Percentiles rank a stretch among this genome's conserved stretches.
Conservation (phyloP, 2,797 vertebrate species). For the Chiloscyllium punctatum region DNA sequence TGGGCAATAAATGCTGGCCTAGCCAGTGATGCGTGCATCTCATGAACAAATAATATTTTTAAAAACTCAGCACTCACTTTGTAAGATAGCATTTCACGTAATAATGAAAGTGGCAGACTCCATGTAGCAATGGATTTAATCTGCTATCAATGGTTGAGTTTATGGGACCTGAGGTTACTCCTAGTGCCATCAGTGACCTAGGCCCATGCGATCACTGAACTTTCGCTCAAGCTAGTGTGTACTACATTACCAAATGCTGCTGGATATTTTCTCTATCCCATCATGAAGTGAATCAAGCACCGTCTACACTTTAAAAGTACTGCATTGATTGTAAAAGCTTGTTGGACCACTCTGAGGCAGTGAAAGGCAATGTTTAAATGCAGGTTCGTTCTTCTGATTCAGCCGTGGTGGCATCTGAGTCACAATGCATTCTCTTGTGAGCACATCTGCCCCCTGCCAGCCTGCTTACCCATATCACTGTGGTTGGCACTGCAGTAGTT, state of each 20-base stretch:
- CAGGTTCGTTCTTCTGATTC: not conserved
- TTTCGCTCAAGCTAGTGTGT: not conserved
- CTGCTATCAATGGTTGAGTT: not conserved
- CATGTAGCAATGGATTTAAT: not conserved
- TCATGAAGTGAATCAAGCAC: not conserved
- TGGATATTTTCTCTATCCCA: not conserved
- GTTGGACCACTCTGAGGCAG: not conserved
- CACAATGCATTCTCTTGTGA: not conserved
- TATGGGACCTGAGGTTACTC: not conserved
- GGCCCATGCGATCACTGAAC: not conserved
- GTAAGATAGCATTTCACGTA: not conserved
- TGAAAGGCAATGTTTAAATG: not conserved
- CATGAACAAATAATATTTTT: too few species aligned
- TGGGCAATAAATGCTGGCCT: too few species aligned
- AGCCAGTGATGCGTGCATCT: too few species aligned
- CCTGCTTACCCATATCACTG: not conserved
- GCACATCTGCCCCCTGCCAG: not conserved
- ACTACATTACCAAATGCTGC: not conserved
- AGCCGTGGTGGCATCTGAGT: too few species aligned
- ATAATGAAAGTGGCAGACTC: not conserved
- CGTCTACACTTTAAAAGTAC: not conserved
- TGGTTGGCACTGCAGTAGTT: not conserved
- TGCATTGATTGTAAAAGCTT: not conserved
- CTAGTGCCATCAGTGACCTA: not conserved
- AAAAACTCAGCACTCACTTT: not conserved